Conservation (phyloP, 2,888 invertebrate genomes). For the Azorinus chamasolen region DNA sequence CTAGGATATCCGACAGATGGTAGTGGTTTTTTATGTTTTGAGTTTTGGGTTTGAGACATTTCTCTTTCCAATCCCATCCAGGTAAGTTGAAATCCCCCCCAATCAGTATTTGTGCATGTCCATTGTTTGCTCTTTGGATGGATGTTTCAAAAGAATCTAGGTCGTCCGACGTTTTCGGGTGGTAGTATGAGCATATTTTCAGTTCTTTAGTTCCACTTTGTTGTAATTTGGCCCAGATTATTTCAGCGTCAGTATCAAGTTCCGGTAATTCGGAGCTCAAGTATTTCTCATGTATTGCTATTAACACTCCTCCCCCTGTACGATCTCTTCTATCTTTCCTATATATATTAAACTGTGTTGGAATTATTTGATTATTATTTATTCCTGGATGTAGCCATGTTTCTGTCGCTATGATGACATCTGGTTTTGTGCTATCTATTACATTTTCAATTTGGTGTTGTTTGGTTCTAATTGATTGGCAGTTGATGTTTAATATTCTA, state of each 20-base stretch:
- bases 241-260: constrained; percentile 27
- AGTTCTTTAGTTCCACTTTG: constrained; percentile 4
- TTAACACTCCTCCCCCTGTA: constrained; percentile 16
- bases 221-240: constrained; percentile 12
- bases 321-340: constrained; percentile 6
- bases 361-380: not conserved
- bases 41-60: constrained; percentile 12
- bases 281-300: constrained; percentile 3
- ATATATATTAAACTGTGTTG: constrained; percentile 1
- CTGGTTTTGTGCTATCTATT: constrained; percentile 26
- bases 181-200: constrained; percentile 16
- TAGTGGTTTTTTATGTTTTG: not conserved
- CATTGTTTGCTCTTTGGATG: not conserved
- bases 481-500: constrained; percentile 26
- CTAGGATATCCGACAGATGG: constrained; percentile 38
- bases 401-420: constrained; percentile 30
- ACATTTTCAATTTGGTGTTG: constrained; percentile 27
- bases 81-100: constrained; percentile 44
- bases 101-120: constrained; percentile 5
- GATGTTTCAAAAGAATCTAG: constrained; percentile 1
- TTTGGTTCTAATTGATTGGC: constrained; percentile 1
- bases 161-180: constrained; percentile 22
- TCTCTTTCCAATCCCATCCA: constrained; percentile 38
- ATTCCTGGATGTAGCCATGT: constrained; percentile 14
- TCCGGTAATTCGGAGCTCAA: constrained; percentile 11